Evolutionary conservation across 2,888 invertebrate species (phyloP).

Genomic region (Prosapia bicincta): DNA sequence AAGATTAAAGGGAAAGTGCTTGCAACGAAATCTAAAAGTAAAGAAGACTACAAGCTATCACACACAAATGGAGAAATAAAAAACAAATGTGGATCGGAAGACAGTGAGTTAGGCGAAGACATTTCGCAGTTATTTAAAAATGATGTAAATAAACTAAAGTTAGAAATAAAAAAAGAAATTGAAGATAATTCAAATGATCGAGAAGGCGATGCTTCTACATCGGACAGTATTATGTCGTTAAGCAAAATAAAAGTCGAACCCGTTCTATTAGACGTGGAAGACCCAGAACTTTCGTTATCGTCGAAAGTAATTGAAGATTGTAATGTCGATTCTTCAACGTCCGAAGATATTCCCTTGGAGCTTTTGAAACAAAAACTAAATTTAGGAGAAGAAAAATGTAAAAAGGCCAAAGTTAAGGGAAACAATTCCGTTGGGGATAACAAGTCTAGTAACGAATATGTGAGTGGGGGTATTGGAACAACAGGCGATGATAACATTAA

Average conservation of each 20-base stretch:
- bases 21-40: background rate
- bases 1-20: background rate
- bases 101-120: background rate
- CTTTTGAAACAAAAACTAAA: conserved; percentile 15
- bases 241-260: background rate
- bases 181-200: no score
- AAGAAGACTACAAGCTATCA: background rate
- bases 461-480: background rate
- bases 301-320: background rate
- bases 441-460: background rate
- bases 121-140: background rate
- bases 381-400: background rate
- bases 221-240: no score
- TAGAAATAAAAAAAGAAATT: background rate
- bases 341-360: conserved; percentile 37
- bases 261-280: no score
- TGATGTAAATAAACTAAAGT: background rate
- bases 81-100: background rate
- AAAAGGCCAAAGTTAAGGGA: no score
- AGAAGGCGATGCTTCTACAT: no score
- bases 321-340: conserved; percentile 34
- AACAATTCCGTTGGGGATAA: no score
- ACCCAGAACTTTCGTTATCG: no score
- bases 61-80: conserved; percentile 4
- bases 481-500: background rate